A percentile compares a stretch with the other conserved stretches of the same genome.
phyloP scores from a whole-genome alignment of 2,888 invertebrate species.

The Maniola hyperantus region DNA sequence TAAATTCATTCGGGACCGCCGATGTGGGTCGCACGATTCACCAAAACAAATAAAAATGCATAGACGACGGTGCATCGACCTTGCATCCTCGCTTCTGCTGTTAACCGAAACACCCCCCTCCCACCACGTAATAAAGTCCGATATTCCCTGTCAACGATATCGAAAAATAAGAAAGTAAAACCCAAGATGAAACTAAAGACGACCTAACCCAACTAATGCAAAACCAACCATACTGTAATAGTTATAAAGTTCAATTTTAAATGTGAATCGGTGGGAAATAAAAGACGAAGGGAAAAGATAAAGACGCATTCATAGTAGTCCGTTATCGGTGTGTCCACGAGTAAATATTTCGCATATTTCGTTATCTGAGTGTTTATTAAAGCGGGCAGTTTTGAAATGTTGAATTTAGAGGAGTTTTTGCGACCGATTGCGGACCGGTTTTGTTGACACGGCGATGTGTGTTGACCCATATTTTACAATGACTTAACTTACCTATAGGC shows the following conservation, averaged over 20 bases:
- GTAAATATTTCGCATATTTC: slow-evolving; percentile 77
- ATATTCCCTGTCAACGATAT: slow-evolving; percentile 49
- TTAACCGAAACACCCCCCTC: slow-evolving; percentile 52
- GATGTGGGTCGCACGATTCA: slow-evolving; percentile 79
- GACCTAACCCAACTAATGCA: slow-evolving; percentile 48
- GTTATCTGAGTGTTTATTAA: slow-evolving; percentile 72
- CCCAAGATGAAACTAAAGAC: slow-evolving; percentile 80
- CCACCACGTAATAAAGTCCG: slow-evolving; percentile 51
- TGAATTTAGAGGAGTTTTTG: slow-evolving; percentile 56
- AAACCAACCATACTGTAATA: slow-evolving; percentile 51
- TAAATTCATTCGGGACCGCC: slow-evolving; percentile 76
- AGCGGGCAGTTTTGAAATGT: slow-evolving; percentile 67
- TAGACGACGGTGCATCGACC: slow-evolving; percentile 79
- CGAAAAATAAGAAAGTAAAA: slow-evolving; percentile 79
- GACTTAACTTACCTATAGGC: slow-evolving; percentile 43
- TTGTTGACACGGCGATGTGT: slow-evolving; percentile 1
- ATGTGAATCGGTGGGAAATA: slow-evolving; percentile 43
- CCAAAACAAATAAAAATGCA: slow-evolving; percentile 81
- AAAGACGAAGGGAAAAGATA: slow-evolving; percentile 62
- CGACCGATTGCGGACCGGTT: slow-evolving; percentile 55
- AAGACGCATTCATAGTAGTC: slow-evolving; percentile 73
- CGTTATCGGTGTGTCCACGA: slow-evolving; percentile 70
- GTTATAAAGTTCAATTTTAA: slow-evolving; percentile 40
- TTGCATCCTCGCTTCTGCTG: slow-evolving; percentile 61
- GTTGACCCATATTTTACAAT: slow-evolving; percentile 49